Evolutionary conservation across 2,888 invertebrate genomes (phyloP), one percentile per base, ranked within the genome.

Genomic region (Pemphredon lugubris): DNA sequence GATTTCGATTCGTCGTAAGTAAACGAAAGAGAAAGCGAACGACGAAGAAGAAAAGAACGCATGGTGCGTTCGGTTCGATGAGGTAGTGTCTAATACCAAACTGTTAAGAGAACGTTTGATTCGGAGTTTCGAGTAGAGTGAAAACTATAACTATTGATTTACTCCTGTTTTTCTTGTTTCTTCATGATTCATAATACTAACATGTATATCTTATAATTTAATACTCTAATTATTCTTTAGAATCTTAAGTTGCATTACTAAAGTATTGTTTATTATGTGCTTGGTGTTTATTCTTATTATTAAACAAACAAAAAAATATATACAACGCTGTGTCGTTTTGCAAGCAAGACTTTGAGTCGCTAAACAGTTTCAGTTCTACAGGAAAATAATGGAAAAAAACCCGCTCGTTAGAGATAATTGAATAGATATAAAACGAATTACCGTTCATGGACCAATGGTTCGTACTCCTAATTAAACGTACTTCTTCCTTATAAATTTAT

Each of bases 191-290:
- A 65, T 77, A 77, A 77, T 83, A 82, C 75, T 83, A 82, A 83
- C 70, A 77, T 83, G 78, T 84, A 84, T 84, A 83, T 81, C 78
- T 83, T 83, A 84, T 86, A 83, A 86, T 85, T 86, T 81, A 86
- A 86, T 84, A 83, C 81, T 80, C 77, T 79, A 83, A 77, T 77
- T 79, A 75, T 78, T 81, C 79, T 65, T 82, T 79, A 83, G 79
- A 61, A 78, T 79, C 73, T 73, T 84, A 82, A 82, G 81, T 83
- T 83, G 77, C 74, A 80, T 82, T 79, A 79, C 71, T 68, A 60
- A 75, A 70, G 65, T 77, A 73, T 75, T 79, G 68, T 69, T 80
- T 73, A 64, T 61, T 73, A 65, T 67, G 58, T 77, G 74, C 67
- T 79, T 79, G 72, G 59, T 72, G 72, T 79, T n/a, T 77, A 69